Evolutionary conservation across 1,140 invertebrate genomes (phyloP), one percentile per base, ranked within the genome.

Genomic region (Teleopsis dalmanni): DNA sequence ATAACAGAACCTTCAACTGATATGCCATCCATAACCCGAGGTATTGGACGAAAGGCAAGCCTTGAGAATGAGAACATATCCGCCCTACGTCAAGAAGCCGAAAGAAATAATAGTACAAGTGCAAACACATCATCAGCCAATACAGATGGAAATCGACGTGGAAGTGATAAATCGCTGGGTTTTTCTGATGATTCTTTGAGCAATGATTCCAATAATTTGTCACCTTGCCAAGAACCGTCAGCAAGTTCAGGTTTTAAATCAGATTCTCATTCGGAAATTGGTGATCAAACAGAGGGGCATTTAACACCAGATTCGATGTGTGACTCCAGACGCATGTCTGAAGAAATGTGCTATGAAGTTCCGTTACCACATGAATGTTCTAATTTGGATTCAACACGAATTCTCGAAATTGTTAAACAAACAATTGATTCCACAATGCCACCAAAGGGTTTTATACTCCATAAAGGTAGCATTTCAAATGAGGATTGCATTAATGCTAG

Each of bases 371-470:
- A 87, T 14, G 80, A 85, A 35, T 90, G 85, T 62, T 87, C 85
- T 11, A 79, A 84, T 57, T 71, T 89, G 31, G 83, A 86, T 63
- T 82, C 84, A 1, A 78, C 81, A 35, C 81, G 88, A 36, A 89
- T 95, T 48, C 72, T 95, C 9, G 82, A 84, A 50, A 77, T 90
- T 52, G 78, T 95, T 7, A 89, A 90, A 63, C 80, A 85, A 51
- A 83, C 87, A 2, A 85, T 94, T 31, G 84, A 88, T 51, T 82
- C 82, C 1, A 80, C 81, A 42, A 83, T 88, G 29, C 84, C 87
- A 4, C 84, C 85, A 3, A 86, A 84, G 55, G 81, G 83, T 22
- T 84, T 83, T 54, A 77, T 82, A 14, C 75, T 80, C 43, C 67
- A 70, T 47, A 70, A 65, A 51, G 63, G 57, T 13, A 58, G 57